These are phyloP conservation scores for Tinea trinotella DNA, from an alignment of 2,888 invertebrate genomes.

Conservation along the genomic window DNA sequence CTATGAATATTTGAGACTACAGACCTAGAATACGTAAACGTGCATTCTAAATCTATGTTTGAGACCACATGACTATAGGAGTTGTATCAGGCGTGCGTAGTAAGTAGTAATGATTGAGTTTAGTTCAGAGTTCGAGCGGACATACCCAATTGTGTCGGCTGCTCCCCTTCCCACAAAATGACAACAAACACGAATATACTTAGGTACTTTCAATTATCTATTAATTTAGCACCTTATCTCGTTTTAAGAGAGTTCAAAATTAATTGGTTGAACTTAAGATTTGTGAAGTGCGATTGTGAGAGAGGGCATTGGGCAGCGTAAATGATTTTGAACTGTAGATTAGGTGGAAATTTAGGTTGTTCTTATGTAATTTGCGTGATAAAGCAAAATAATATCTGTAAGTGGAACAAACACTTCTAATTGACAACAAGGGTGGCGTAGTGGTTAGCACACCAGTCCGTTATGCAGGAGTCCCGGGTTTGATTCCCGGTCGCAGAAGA, in stretches of 20 bases:
- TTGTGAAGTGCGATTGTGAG: background rate
- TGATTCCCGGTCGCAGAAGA: no score
- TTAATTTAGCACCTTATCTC: background rate
- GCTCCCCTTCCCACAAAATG: constrained; percentile 32
- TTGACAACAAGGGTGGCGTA: no score
- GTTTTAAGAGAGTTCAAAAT: background rate
- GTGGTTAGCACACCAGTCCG: no score
- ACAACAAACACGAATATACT: background rate
- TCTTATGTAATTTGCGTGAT: background rate
- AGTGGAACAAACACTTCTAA: no score
- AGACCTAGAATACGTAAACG: no score
- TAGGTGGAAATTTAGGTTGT: background rate
- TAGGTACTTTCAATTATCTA: background rate
- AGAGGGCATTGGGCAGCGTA: constrained; percentile 9
- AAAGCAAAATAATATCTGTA: background rate
- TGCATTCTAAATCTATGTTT: no score
- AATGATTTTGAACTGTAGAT: background rate
- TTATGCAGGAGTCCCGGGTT: no score
- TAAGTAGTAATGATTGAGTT: constrained; percentile 14
- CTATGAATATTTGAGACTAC: no score
- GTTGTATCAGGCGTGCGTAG: constrained; percentile 4
- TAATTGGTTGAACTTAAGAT: background rate
- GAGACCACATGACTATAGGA: background rate
- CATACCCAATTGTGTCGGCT: constrained; percentile 51
- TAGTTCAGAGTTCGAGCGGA: constrained; percentile 39